Evolutionary conservation across 2,113 vertebrate genomes (phyloP).

Genomic region (Oceanites oceanicus): DNA sequence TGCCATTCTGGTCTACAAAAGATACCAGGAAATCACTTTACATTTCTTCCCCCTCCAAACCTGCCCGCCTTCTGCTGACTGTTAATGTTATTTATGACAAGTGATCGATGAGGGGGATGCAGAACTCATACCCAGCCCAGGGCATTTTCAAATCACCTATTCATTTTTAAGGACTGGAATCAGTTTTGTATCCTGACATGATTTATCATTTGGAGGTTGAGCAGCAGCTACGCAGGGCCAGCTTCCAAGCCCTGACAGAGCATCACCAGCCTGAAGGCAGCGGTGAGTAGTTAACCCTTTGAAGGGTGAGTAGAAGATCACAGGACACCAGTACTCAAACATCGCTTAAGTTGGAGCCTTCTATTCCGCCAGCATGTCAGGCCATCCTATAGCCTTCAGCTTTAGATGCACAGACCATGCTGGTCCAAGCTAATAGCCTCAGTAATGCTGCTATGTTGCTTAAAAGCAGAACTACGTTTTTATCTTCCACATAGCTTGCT

Average conservation of each 20-base stretch:
- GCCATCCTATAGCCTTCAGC: background rate
- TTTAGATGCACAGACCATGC: background rate
- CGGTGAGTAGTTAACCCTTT: background rate
- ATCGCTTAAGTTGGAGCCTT: background rate
- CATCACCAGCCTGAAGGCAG: background rate
- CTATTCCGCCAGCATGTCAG: background rate
- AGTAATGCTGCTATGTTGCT: background rate
- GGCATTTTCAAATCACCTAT: slow-evolving; percentile 63
- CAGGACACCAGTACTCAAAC: background rate
- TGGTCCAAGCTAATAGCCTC: background rate
- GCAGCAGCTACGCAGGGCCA: background rate
- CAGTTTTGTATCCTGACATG: slow-evolving; percentile 35
- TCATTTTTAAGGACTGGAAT: slow-evolving; percentile 57
- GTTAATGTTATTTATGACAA: slow-evolving; percentile 57
- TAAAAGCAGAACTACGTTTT: background rate
- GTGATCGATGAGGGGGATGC: slow-evolving; percentile 55
- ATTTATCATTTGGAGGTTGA: slow-evolving; percentile 56
- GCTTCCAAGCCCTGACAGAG: slow-evolving; percentile 17
- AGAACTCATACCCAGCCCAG: slow-evolving; percentile 34
- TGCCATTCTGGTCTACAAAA: background rate
- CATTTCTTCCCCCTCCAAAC: background rate
- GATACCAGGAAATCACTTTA: slow-evolving; percentile 28
- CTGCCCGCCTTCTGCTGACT: slow-evolving; percentile 30
- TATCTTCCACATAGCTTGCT: background rate
- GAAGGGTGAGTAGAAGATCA: background rate